Percentiles rank a stretch among this genome's conserved stretches.
phyloP scores from a whole-genome alignment of 2,888 invertebrate species.

The Eurytoma californica region DNA sequence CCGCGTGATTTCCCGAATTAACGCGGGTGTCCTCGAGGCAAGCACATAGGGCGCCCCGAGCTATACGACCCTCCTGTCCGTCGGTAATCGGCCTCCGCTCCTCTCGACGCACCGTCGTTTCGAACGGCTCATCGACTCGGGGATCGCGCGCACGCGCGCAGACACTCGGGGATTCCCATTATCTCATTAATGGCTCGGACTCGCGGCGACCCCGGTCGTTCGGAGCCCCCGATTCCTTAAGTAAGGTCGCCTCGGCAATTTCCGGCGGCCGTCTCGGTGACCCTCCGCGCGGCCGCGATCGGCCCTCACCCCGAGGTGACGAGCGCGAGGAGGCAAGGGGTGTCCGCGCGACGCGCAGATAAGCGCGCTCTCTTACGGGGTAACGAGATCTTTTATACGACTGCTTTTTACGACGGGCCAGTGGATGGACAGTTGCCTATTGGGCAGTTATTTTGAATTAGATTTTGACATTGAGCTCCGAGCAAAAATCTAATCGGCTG shows the following conservation, averaged over 20 bases:
- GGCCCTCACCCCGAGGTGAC: not conserved
- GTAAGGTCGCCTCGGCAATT: slow-evolving; percentile 74
- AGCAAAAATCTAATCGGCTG: too few species aligned
- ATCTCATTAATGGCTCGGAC: slow-evolving; percentile 70
- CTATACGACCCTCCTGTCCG: not conserved
- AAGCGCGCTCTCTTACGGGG: slow-evolving; percentile 2
- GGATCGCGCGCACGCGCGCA: slow-evolving; percentile 58
- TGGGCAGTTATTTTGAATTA: too few species aligned
- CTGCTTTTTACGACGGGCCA: too few species aligned
- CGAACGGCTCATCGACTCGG: slow-evolving; percentile 72
- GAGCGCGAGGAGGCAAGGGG: not conserved
- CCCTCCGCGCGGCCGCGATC: not conserved
- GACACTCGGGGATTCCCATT: slow-evolving; percentile 60
- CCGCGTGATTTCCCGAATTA: slow-evolving; percentile 40
- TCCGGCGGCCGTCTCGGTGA: slow-evolving; percentile 72
- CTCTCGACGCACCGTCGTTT: slow-evolving; percentile 66
- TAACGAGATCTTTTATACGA: slow-evolving; percentile 11
- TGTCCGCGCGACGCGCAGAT: slow-evolving; percentile 16
- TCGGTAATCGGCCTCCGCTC: slow-evolving; percentile 36
- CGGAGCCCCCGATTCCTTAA: slow-evolving; percentile 59
- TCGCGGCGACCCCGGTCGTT: slow-evolving; percentile 48
- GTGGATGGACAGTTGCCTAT: too few species aligned
- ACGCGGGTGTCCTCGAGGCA: slow-evolving; percentile 27
- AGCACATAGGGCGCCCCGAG: not conserved
- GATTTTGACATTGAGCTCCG: too few species aligned